Percentiles rank a stretch among this genome's conserved stretches.
Evolutionary conservation across 2,113 vertebrate species (phyloP).

Genomic region (Microtus oregoni): DNA sequence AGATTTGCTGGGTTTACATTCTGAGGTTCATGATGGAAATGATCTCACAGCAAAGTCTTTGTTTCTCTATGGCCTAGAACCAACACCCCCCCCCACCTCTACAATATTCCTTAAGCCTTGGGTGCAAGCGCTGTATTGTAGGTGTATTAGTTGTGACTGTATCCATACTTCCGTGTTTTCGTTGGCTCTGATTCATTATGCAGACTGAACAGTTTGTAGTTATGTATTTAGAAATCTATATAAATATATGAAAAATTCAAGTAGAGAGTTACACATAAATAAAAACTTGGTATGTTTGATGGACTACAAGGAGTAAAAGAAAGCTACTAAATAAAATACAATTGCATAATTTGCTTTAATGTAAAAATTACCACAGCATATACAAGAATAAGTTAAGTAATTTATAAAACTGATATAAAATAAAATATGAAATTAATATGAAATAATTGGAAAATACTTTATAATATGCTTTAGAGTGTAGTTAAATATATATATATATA

Average conservation of each 20-base stretch:
- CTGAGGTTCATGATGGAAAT: neutral
- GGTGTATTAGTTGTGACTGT: neutral
- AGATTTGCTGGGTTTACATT: neutral
- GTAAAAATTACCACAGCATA: neutral
- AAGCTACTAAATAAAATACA: neutral
- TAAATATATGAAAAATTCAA: neutral
- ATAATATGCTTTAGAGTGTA: too few species aligned
- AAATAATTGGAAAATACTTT: neutral
- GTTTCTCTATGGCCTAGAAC: neutral
- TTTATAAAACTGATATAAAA: constrained; percentile 16
- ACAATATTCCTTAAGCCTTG: neutral
- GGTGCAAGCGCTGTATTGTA: neutral
- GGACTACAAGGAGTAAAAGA: neutral
- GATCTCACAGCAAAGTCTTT: neutral
- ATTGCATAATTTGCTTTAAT: neutral
- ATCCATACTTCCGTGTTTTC: neutral
- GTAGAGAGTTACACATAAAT: neutral
- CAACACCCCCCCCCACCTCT: too few species aligned
- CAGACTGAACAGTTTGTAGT: neutral
- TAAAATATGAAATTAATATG: neutral
- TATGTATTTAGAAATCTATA: neutral
- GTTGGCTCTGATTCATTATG: neutral
- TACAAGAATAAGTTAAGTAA: neutral
- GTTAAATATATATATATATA: too few species aligned
- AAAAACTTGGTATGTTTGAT: neutral